Evolutionary conservation across 1,140 invertebrate species (phyloP).

Genomic region (Rhagoletis pomonella): DNA sequence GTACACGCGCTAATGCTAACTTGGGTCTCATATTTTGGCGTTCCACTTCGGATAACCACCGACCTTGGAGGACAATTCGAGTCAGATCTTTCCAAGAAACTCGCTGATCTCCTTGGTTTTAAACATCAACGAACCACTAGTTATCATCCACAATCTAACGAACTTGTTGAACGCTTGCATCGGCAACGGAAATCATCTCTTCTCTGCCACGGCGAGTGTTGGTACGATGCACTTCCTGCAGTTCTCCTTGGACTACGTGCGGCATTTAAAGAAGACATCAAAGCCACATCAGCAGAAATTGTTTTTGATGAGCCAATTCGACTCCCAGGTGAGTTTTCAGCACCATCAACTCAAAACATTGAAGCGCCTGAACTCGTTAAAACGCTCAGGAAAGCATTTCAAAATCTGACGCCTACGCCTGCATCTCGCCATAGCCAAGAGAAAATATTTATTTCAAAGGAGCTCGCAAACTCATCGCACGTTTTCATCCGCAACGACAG

Average conservation of each 20-base stretch:
- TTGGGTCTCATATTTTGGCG: background rate
- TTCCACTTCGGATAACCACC: background rate
- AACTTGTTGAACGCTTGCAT: conserved; percentile 67
- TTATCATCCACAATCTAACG: conserved; percentile 70
- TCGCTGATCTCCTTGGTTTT: conserved; percentile 55
- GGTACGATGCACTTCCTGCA: background rate
- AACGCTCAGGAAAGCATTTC: conserved; percentile 6
- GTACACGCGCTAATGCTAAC: background rate
- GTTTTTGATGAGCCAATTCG: conserved; percentile 22
- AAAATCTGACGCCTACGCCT: background rate
- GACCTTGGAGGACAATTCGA: background rate
- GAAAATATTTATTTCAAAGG: conserved; percentile 3
- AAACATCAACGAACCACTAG: conserved; percentile 68
- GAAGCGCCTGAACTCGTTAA: background rate
- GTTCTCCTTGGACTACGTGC: conserved; percentile 15
- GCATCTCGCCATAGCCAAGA: background rate
- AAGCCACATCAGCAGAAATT: conserved; percentile 29
- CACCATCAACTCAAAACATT: background rate
- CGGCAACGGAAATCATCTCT: conserved; percentile 64
- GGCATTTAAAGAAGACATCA: conserved; percentile 34
- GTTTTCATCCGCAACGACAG: conserved; percentile 18
- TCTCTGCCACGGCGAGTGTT: conserved; percentile 54
- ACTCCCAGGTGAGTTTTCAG: conserved; percentile 35
- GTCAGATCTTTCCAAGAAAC: conserved; percentile 21
- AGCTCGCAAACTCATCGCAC: background rate